These are phyloP conservation scores for Helicoverpa zea DNA, from an alignment of 1,140 invertebrate genomes.

Conservation along the genomic window DNA sequence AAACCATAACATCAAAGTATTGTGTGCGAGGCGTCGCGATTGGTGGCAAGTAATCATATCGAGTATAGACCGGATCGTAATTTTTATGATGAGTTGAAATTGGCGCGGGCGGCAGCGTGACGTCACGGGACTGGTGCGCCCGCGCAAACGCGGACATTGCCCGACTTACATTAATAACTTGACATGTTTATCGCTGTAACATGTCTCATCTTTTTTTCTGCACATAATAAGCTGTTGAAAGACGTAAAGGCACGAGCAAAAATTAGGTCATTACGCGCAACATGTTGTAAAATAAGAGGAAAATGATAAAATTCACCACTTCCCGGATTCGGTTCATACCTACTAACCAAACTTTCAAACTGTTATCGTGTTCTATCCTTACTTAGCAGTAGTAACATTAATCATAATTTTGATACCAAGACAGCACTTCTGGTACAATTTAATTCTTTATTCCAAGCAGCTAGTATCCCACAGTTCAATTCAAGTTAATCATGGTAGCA, in stretches of 20 bases:
- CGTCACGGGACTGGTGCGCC: conserved; percentile 62
- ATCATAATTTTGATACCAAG: background rate
- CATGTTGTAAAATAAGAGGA: conserved; percentile 29
- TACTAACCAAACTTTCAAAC: background rate
- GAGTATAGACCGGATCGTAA: conserved; percentile 68
- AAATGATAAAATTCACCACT: conserved; percentile 6
- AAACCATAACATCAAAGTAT: conserved; percentile 20
- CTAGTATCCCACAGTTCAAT: conserved; percentile 8
- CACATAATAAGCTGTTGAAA: conserved; percentile 10
- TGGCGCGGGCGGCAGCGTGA: conserved; percentile 61
- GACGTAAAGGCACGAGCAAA: background rate
- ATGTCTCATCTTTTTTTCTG: conserved; percentile 17
- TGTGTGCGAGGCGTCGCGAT: conserved; percentile 51
- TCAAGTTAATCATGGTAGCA: conserved; percentile 6
- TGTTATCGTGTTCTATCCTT: background rate
- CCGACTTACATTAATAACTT: conserved; percentile 52
- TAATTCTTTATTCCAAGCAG: background rate
- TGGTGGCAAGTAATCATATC: conserved; percentile 60
- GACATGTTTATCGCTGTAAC: conserved; percentile 37
- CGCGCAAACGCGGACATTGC: conserved; percentile 53
- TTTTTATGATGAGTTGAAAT: conserved; percentile 72
- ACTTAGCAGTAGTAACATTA: background rate
- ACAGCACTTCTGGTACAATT: background rate
- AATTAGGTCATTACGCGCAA: background rate
- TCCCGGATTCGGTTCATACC: background rate